Percentiles rank a stretch among this genome's conserved stretches.
Evolutionary conservation across 2,113 vertebrate species (phyloP).

Genomic region (Junco hyemalis): DNA sequence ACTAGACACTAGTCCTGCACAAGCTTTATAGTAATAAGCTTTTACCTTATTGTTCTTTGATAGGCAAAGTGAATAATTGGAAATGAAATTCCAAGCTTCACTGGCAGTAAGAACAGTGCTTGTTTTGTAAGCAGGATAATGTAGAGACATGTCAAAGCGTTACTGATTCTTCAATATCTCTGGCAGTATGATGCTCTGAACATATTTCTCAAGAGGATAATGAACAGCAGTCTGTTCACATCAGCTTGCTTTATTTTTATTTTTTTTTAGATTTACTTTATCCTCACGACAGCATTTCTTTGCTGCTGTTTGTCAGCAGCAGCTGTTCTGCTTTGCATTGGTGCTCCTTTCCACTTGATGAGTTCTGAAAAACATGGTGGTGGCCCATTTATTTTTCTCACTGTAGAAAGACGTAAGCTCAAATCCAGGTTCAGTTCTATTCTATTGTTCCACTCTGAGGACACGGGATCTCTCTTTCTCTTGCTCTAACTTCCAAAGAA

Average conservation of each 20-base stretch:
- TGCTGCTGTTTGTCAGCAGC: background rate
- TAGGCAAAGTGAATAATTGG: background rate
- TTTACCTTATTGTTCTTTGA: background rate
- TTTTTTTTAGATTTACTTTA: background rate
- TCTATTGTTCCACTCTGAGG: background rate
- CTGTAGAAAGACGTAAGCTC: background rate
- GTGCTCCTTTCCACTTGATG: background rate
- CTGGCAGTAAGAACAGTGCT: background rate
- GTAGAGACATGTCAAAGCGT: background rate
- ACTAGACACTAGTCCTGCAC: background rate
- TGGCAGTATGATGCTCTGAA: background rate
- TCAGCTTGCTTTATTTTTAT: background rate
- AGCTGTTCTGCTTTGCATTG: background rate
- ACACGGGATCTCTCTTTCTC: background rate
- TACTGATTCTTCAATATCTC: slow-evolving; percentile 34
- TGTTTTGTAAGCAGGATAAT: background rate
- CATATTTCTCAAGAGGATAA: slow-evolving; percentile 22
- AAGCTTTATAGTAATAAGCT: background rate
- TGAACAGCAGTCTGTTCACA: background rate
- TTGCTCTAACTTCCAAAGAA: background rate
- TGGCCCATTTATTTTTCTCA: background rate
- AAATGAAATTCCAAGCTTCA: slow-evolving; percentile 9
- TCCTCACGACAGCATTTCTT: background rate
- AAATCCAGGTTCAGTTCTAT: background rate
- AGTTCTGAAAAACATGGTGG: background rate